These are phyloP conservation scores for Ceratotherium simum DNA, from an alignment of 2,113 vertebrate genomes.

Conservation along the genomic window DNA sequence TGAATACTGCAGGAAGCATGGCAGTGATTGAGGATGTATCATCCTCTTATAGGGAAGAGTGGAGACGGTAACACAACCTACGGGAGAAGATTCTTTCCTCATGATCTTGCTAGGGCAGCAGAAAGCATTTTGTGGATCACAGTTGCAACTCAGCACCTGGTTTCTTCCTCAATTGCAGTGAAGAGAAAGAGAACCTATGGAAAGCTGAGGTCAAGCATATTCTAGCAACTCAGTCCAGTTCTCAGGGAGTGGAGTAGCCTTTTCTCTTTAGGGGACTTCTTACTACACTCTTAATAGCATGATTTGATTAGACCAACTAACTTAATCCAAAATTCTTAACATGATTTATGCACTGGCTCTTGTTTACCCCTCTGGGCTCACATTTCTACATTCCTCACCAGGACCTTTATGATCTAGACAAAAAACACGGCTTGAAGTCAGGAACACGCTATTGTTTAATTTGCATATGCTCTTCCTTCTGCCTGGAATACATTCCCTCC, in stretches of 20 bases:
- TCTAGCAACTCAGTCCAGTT: background rate
- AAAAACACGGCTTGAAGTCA: background rate
- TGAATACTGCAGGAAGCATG: background rate
- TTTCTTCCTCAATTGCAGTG: background rate
- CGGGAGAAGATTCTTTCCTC: background rate
- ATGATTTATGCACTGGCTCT: background rate
- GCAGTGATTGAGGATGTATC: background rate
- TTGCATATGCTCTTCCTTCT: background rate
- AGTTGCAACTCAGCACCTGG: background rate
- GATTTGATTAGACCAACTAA: background rate
- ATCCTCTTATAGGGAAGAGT: background rate
- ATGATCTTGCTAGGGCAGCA: background rate
- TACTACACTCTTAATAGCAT: background rate
- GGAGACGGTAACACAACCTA: background rate
- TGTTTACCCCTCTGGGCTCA: background rate
- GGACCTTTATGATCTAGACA: background rate
- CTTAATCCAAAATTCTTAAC: background rate
- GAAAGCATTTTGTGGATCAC: background rate
- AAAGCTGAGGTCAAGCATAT: background rate
- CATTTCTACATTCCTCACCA: background rate
- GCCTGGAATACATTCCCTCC: background rate
- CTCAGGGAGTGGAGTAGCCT: background rate
- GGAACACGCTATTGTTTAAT: background rate
- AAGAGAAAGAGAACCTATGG: background rate
- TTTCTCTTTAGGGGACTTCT: background rate